Evolutionary conservation across 1,140 invertebrate species (phyloP).

Genomic region (Cyrtorhinus lividipennis): DNA sequence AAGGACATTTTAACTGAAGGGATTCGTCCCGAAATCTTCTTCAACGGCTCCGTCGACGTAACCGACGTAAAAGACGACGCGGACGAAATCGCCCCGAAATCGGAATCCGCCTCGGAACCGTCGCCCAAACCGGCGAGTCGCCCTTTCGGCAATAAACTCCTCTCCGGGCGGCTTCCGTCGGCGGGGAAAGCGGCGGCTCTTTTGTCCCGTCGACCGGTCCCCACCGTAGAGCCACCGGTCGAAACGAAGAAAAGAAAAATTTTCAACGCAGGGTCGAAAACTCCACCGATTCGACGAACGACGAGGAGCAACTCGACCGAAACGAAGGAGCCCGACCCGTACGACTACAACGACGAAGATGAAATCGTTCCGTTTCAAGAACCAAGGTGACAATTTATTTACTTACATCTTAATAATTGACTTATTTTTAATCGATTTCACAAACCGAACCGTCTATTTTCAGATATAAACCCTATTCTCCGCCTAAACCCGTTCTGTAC

Average conservation of each 20-base stretch:
- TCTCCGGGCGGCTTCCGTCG: neutral
- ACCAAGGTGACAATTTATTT: slow-evolving; percentile 1
- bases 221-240: neutral
- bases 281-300: neutral
- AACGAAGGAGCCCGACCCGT: slow-evolving; percentile 2
- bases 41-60: too few relatives aligned
- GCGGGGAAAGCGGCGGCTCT: neutral
- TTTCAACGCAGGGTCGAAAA: neutral
- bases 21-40: too few relatives aligned
- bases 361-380: slow-evolving; percentile 12
- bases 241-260: neutral
- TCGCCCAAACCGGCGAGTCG: neutral
- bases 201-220: neutral
- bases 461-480: neutral
- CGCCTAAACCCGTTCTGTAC: slow-evolving; percentile 12
- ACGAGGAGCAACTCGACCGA: neutral
- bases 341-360: slow-evolving; percentile 11
- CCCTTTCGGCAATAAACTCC: neutral
- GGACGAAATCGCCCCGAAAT: neutral
- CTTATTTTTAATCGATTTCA: too few relatives aligned
- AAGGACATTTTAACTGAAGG: neutral
- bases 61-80: neutral
- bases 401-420: too few relatives aligned
- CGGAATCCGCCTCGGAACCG: too few relatives aligned
- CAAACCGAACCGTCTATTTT: too few relatives aligned